Base-by-base conservation (phyloP, 2,888 invertebrate genomes). In the Epinotia nisella region DNA sequence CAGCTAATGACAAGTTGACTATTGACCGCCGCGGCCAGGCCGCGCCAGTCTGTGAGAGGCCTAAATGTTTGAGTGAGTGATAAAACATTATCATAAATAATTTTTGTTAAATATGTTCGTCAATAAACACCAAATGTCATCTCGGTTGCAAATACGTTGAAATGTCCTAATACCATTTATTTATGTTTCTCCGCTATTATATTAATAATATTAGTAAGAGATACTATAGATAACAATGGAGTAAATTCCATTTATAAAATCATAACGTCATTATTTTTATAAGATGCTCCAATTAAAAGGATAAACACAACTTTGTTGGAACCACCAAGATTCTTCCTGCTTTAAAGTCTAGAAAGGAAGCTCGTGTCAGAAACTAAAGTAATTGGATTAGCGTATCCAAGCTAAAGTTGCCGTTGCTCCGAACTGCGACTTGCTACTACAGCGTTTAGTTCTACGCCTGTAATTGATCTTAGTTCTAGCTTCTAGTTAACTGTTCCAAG, bases 341-440 rank as follows among this genome's bases (percentile, higher is more conserved):
- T 49, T 49, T 49, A n/a, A 49, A 49, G 49, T 49, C 49, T 49
- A 49, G 49, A 49, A 49, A 49, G 49, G 19, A 53, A 53, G 19
- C 1, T 19, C 17, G n/a, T 59, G 17, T 39, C 59, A 59, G 39
- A 17, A 59, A 59, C 59, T 15, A 21, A 29, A 59, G 4, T 59
- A 59, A 59, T 59, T 59, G 59, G 59, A 59, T 59, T 59, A 59
- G 10, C 39, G 39, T 39, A 39, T 59, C 59, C 59, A 35, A 35
- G 59, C 35, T 17, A 4, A 59, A 59, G 59, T 59, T 59, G 10
- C 59, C 17, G 59, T 59, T 59, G 59, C 39, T 39, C 59, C 19
- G 21, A 56, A 58, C 29, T 29, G 7, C 9, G 17, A 35, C 39
- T 59, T 17, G 35, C 35, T 10, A 10, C n/a, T 59, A 10, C 35